Evolutionary conservation across 2,113 vertebrate genomes (phyloP), one percentile per base, ranked within the genome.

Genomic region (Notarius quadriscutis): DNA sequence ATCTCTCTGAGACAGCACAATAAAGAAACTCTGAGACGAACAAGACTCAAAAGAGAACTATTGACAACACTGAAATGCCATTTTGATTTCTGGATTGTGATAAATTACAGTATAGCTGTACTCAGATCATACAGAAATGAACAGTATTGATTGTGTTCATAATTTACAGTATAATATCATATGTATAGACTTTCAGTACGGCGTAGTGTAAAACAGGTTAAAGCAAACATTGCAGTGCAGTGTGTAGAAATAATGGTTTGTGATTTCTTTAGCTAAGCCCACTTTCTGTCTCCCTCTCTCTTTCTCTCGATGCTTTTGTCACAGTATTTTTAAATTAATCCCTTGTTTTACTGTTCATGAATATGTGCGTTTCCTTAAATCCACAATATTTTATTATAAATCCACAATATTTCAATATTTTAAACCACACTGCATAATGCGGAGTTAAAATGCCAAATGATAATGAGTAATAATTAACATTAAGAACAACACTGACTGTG

Each of bases 291-390:
- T 55, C 51, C 20, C 20, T 8, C 25, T 57, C 57, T 14, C 18
- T 48, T 22, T 22, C 50, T 58, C 55, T 81, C 2, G 9, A 20
- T 22, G n/a, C 79, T 15, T 81, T 60, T 60, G 79, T 81, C 79
- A 81, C 55, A 81, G 41, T 81, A 81, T 81, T 81, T 81, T 30
- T 41, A 41, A 80, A 60, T 60, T 0, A 81, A 81, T 60, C 53
- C 50, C 50, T 78, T 79, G 51, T 55, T 79, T 27, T 27, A 15
- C 14, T 79, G 50, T 79, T 53, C 27, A 22, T 58, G 55, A 81
- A 22, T 79, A 14, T 58, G 51, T 51, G 77, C 41, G 4, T 81
- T 81, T 81, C 30, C 55, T 60, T 41, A 81, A 60, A 81, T 50
- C 79, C 27, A 81, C 57, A 57, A 41, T 41, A 41, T 41, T 41